These are phyloP conservation scores for Aphis craccivora DNA, from an alignment of 1,140 invertebrate genomes.

Conservation along the genomic window DNA sequence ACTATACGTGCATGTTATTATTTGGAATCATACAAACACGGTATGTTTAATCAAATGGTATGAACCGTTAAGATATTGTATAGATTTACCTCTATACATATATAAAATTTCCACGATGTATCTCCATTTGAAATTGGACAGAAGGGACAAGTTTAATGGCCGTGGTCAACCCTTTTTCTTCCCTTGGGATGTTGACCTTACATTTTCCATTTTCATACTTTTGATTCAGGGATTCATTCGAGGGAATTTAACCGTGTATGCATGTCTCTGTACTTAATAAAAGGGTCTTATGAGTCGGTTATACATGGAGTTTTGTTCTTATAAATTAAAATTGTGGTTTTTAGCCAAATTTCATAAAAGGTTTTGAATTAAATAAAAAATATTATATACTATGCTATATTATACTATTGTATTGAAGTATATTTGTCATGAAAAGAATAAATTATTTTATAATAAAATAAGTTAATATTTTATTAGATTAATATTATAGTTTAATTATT, in stretches of 20 bases:
- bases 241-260: neutral
- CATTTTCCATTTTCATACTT: conserved; percentile 51
- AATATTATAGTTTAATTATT: neutral
- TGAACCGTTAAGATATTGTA: conserved; percentile 28
- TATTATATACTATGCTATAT: neutral
- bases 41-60: conserved; percentile 43
- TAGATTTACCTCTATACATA: neutral
- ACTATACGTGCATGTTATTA: neutral
- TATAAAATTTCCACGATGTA: neutral
- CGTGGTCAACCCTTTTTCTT: conserved; percentile 51
- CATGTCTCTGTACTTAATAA: neutral
- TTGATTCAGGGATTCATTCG: conserved; percentile 15
- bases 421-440: neutral
- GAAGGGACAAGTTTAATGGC: conserved; percentile 46
- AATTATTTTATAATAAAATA: neutral
- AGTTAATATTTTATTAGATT: neutral
- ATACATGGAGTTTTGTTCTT: neutral
- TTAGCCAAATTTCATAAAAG: neutral
- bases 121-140: conserved; percentile 4
- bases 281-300: neutral
- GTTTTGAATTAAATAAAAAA: neutral
- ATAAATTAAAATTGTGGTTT: neutral
- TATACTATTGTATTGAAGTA: neutral
- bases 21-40: neutral
- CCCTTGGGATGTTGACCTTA: conserved; percentile 41